phyloP scores from a whole-genome alignment of 2,888 invertebrate species.

The Imbricaverruca yamaguchii region DNA sequence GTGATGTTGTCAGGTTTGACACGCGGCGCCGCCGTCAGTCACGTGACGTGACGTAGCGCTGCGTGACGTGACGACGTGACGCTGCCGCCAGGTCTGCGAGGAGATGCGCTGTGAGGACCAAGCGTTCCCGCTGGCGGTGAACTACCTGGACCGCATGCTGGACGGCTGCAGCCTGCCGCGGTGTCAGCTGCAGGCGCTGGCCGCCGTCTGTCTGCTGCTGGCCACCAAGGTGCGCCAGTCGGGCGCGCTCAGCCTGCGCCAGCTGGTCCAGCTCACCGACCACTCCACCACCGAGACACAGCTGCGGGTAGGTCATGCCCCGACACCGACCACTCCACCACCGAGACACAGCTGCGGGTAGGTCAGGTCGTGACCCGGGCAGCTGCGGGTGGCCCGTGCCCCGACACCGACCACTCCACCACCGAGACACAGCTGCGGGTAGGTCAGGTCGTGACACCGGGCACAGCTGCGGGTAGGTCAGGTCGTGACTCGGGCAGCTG shows the following conservation, averaged over 20 bases:
- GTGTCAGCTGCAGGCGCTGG: slow-evolving; percentile 69
- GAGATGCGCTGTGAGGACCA: slow-evolving; percentile 75
- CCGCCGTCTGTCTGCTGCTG: slow-evolving; percentile 68
- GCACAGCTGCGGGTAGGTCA: too few species aligned
- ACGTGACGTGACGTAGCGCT: too few species aligned
- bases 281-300: slow-evolving; percentile 66
- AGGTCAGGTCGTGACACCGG: too few species aligned
- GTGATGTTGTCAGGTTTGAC: too few species aligned
- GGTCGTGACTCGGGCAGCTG: too few species aligned
- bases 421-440: too few species aligned
- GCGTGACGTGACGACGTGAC: too few species aligned
- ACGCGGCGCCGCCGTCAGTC: too few species aligned
- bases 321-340: slow-evolving; percentile 66
- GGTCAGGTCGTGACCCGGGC: too few species aligned
- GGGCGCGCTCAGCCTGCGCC: slow-evolving; percentile 61
- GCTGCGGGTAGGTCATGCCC: slow-evolving; percentile 54
- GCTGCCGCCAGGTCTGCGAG: slow-evolving; percentile 62
- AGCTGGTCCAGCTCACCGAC: slow-evolving; percentile 73
- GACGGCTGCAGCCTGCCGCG: slow-evolving; percentile 59
- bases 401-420: too few species aligned
- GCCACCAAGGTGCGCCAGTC: slow-evolving; percentile 78
- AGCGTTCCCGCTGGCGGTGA: slow-evolving; percentile 72
- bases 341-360: slow-evolving; percentile 49
- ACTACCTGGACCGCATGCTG: slow-evolving; percentile 74
- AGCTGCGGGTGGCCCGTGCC: too few species aligned